A percentile compares a stretch with the other conserved stretches of the same genome.
phyloP scores from a whole-genome alignment of 37 sponge, comb jelly and placozoan genomes.

The Cladorhizidae sp. region DNA sequence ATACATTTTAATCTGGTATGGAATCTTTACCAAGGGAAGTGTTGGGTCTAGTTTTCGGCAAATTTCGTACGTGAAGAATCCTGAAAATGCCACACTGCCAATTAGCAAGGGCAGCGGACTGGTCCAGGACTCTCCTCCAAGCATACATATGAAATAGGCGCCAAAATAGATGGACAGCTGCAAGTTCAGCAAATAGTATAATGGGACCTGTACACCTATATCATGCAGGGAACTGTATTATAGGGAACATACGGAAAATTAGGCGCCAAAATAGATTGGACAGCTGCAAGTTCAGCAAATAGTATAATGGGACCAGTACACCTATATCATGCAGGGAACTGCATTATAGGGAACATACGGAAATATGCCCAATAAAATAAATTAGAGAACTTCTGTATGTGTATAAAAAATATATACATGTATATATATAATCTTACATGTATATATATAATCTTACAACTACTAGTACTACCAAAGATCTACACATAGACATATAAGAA shows the following conservation, averaged over 20 bases:
- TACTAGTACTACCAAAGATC: background rate
- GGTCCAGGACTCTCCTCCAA: conserved; percentile 52
- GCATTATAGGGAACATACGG: no score
- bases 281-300: conserved; percentile 14
- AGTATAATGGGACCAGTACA: no score
- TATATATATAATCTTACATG: no score
- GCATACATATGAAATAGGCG: conserved; percentile 48
- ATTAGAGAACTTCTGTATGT: conserved; percentile 54
- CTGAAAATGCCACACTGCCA: conserved; percentile 72
- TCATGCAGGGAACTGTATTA: no score
- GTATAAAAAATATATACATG: no score
- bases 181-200: background rate
- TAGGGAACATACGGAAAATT: no score
- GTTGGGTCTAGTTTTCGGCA: conserved; percentile 86
- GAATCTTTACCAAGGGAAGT: conserved; percentile 57
- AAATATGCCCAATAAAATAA: conserved; percentile 52
- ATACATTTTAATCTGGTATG: background rate
- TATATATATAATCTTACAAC: no score
- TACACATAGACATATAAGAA: no score
- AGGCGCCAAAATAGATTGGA: conserved; percentile 47
- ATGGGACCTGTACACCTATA: no score
- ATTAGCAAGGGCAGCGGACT: conserved; percentile 19
- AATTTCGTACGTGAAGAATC: conserved; percentile 86
- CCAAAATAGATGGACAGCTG: conserved; percentile 60
- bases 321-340: no score